Percentiles rank a stretch among this genome's conserved stretches.
These are phyloP conservation scores for Pyrgilauda ruficollis DNA, from an alignment of 2,113 vertebrate species.

Conservation along the genomic window DNA sequence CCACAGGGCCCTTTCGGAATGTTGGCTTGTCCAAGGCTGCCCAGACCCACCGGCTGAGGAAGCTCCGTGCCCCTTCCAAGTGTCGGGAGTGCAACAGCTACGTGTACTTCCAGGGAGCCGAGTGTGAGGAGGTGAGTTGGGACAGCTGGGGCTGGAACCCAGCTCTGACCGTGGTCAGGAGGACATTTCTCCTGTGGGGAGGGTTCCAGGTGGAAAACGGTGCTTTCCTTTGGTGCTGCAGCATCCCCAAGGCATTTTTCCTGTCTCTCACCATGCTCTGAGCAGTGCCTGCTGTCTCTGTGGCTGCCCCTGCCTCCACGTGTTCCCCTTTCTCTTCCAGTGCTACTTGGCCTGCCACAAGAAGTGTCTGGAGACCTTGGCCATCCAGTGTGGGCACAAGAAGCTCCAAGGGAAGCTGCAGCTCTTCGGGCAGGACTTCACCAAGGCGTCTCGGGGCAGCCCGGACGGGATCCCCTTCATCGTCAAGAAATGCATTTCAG, in stretches of 20 bases:
- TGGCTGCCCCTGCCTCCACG: fast-evolving
- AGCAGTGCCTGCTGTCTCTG: not conserved
- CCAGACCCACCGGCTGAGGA: slow-evolving; percentile 88
- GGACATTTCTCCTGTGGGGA: not conserved
- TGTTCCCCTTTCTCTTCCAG: slow-evolving; percentile 50
- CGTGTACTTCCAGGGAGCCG: slow-evolving; percentile 96
- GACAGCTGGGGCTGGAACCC: not conserved
- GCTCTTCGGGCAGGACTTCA: slow-evolving; percentile 90
- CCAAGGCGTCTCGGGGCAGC: slow-evolving; percentile 69
- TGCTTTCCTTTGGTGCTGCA: not conserved
- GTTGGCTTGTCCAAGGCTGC: slow-evolving; percentile 91
- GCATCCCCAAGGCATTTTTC: not conserved
- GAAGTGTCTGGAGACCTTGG: slow-evolving; percentile 93
- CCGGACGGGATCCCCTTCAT: slow-evolving; percentile 88
- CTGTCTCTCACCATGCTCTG: fast-evolving
- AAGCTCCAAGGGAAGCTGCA: slow-evolving; percentile 93
- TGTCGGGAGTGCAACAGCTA: slow-evolving; percentile 97
- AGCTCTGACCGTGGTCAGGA: not conserved
- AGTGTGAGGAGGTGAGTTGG: slow-evolving; percentile 89
- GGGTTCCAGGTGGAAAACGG: fast-evolving
- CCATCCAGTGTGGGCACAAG: slow-evolving; percentile 96
- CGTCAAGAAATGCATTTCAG: slow-evolving; percentile 87
- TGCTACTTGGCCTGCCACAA: slow-evolving; percentile 95
- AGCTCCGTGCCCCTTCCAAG: slow-evolving; percentile 89
- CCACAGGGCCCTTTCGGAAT: slow-evolving; percentile 87